phyloP scores from a whole-genome alignment of 2,797 vertebrate genomes.

The Lophius americanus region DNA sequence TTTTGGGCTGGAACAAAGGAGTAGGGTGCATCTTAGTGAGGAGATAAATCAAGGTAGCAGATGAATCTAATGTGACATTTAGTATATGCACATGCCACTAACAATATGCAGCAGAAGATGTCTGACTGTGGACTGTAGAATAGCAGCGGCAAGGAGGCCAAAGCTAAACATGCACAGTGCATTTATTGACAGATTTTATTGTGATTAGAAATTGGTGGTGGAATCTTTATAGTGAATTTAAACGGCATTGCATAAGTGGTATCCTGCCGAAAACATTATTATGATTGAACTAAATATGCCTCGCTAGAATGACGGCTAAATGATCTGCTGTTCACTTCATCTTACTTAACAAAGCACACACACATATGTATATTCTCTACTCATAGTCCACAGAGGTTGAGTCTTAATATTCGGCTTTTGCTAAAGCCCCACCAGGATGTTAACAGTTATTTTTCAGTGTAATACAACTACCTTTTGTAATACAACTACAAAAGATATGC shows the following conservation, averaged over 20 bases:
- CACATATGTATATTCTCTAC: too few relatives aligned
- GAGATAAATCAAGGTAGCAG: constrained; percentile 52
- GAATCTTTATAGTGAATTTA: constrained; percentile 2
- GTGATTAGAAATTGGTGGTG: constrained; percentile 1
- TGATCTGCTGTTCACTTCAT: too few relatives aligned
- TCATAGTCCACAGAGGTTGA: too few relatives aligned
- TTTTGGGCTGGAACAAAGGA: constrained; percentile 21
- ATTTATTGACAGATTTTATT: constrained; percentile 10
- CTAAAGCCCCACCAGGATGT: too few relatives aligned
- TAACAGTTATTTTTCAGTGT: too few relatives aligned
- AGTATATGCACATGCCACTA: constrained; percentile 46
- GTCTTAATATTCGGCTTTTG: too few relatives aligned
- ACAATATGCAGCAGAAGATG: constrained; percentile 18
- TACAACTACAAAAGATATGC: too few relatives aligned
- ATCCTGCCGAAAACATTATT: constrained; percentile 22
- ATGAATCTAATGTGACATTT: constrained; percentile 17
- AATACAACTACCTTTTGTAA: too few relatives aligned
- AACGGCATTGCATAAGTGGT: constrained; percentile 3
- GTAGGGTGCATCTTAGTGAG: too few relatives aligned
- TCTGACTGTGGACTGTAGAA: constrained; percentile 22
- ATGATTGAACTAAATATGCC: neutral
- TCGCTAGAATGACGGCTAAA: too few relatives aligned
- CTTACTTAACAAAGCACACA: too few relatives aligned
- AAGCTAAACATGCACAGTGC: constrained; percentile 10
- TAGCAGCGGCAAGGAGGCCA: constrained; percentile 29